Evolutionary conservation across 2,888 invertebrate genomes (phyloP), one percentile per base, ranked within the genome.

Genomic region (Synanthedon vespiformis): DNA sequence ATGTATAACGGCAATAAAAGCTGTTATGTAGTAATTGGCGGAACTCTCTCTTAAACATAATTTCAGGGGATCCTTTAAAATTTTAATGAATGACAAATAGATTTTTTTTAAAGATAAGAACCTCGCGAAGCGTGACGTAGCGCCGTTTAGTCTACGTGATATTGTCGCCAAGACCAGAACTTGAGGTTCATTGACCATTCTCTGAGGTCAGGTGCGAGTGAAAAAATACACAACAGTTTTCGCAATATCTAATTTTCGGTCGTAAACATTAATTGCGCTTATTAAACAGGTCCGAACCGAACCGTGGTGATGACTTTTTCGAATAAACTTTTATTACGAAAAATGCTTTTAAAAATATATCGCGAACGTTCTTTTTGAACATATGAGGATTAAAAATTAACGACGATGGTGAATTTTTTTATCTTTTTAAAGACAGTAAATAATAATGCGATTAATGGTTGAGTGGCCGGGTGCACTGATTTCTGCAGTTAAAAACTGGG

Each of bases 191-290:
- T 72, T 63, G 80, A 81, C 78, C 80, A 70, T 60, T 53, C 54
- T 57, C 59, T 61, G 69, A 80, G 77, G 78, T 80, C 77, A 77
- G 75, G 71, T 77, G 74, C 60, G 66, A 72, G 63, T 67, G 68
- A 71, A 73, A 77, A 77, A 71, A 73, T 68, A 56, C 52, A 52
- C 52, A 58, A 55, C 65, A 61, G 64, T 77, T 78, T 75, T 74
- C 74, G 74, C 68, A 68, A 72, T 76, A 74, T 76, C 77, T 75
- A 75, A 79, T 78, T 81, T 79, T 74, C 67, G 76, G 60, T 73
- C 74, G 68, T 80, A 77, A 79, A 77, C 66, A 61, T 76, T 78
- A 77, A 80, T 79, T 75, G 74, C 57, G 58, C 63, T 64, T 69
- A 68, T 68, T 70, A 71, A 74, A 74, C 64, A 61, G 48, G 48